These are phyloP conservation scores for Isaurus tuberculatus DNA, from an alignment of 92 coral and sea anemone genomes.

Conservation along the genomic window DNA sequence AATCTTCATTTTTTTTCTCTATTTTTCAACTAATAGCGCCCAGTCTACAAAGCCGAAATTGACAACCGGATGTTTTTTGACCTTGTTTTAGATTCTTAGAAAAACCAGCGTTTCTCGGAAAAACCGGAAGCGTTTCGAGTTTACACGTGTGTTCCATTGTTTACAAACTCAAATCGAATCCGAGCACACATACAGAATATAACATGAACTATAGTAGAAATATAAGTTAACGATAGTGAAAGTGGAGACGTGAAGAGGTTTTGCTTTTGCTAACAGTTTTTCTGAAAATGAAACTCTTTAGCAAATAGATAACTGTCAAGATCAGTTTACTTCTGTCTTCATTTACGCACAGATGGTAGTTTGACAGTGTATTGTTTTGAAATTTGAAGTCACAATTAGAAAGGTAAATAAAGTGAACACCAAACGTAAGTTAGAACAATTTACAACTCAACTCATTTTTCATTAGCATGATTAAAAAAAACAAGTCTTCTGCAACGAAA, in stretches of 20 bases:
- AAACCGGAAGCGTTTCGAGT: conserved; percentile 18
- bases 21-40: not conserved
- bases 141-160: not conserved
- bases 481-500: not conserved
- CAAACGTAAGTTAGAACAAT: not conserved
- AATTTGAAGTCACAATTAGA: no score
- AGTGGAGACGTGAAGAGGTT: no score
- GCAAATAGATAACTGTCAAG: no score
- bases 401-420: not conserved
- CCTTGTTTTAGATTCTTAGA: conserved; percentile 42
- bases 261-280: no score
- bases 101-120: conserved; percentile 31
- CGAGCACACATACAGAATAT: not conserved
- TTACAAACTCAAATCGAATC: not conserved
- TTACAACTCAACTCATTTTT: not conserved
- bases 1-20: not conserved
- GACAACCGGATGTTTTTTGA: conserved; percentile 22
- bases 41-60: not conserved
- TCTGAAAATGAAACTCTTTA: no score
- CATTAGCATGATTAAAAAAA: no score
- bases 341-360: no score
- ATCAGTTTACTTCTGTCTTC: no score
- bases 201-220: not conserved
- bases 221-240: no score
- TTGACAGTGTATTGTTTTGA: no score